Base-by-base conservation (phyloP, 2,113 vertebrate genomes). In the Heterochromis multidens region DNA sequence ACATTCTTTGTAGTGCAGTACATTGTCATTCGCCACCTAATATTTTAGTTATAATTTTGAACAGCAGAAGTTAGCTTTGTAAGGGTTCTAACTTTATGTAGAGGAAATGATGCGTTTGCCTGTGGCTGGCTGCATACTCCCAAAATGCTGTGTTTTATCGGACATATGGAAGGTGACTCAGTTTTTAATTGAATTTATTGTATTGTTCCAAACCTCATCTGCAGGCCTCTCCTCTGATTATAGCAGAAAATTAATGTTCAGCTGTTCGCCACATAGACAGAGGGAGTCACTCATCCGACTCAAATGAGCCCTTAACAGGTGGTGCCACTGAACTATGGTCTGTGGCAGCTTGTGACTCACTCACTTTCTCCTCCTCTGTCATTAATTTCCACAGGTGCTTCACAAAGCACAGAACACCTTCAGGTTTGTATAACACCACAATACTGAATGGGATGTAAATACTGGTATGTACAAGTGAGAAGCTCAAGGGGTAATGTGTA, bases 261-360 rank as follows among this genome's bases (percentile, higher is more conserved):
- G 57, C 83, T 83, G 77, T 79, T 54, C 6, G 11, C 25, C 43
- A 21, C 46, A 54, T 54, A 33, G 9, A 1, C 37, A 54, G 52
- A 59, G 80, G 10, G 37, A 83, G 65, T 23, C 49, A 62, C 63
- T 81, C 79, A 83, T 81, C 82, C 83, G 77, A 77, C 3, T 21
- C 85, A 89, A 84, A 87, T 58, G 54, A 82, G 77, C 74, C 61
- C 56, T 65, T 9, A 65, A 61, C 92, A 92, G 87, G 90, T 92
- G 90, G 82, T 74, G 78, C 79, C 63, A 31, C 59, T 85, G 84
- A 85, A 85, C 83, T 56, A 8, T 84, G 74, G n/a, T 81, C 33
- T 29, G 62, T 76, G 67, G 35, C 79, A 72, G 77, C 63, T 46
- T 77, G 40, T 88, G 85, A 90, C 78, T 92, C 83, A 83, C 62